These are phyloP conservation scores for Saccopteryx leptura DNA, from an alignment of 2,113 vertebrate species.

Conservation along the genomic window DNA sequence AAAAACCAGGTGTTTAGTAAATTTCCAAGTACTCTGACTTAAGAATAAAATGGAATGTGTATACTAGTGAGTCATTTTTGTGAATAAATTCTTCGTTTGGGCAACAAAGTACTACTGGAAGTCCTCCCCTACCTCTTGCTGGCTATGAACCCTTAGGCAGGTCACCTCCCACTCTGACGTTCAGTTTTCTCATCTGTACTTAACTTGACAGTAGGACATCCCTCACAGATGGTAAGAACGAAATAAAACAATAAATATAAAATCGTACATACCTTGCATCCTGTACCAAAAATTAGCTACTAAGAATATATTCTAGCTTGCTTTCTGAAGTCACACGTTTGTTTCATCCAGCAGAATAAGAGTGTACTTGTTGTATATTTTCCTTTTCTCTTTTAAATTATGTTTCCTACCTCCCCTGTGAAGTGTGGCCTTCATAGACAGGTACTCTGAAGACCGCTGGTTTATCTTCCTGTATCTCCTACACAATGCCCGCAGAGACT, in stretches of 20 bases:
- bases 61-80: not conserved
- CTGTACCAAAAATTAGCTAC: conserved; percentile 22
- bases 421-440: not conserved
- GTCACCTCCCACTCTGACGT: not conserved
- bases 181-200: not conserved
- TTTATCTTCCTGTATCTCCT: conserved; percentile 17
- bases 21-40: not conserved
- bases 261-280: not conserved
- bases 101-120: not conserved
- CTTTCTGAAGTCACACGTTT: conserved; percentile 43
- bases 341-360: not conserved
- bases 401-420: not conserved
- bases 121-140: too few relatives aligned
- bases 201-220: not conserved
- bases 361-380: not conserved
- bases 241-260: conserved; percentile 37
- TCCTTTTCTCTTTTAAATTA: not conserved
- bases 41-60: not conserved
- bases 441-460: not conserved
- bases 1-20: not conserved
- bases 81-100: not conserved
- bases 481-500: not conserved
- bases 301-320: conserved; percentile 46
- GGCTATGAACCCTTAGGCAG: not conserved
- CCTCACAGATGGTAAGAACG: not conserved